Evolutionary conservation across 2,113 vertebrate genomes (phyloP).

Genomic region (Corythornis madagascariensis): DNA sequence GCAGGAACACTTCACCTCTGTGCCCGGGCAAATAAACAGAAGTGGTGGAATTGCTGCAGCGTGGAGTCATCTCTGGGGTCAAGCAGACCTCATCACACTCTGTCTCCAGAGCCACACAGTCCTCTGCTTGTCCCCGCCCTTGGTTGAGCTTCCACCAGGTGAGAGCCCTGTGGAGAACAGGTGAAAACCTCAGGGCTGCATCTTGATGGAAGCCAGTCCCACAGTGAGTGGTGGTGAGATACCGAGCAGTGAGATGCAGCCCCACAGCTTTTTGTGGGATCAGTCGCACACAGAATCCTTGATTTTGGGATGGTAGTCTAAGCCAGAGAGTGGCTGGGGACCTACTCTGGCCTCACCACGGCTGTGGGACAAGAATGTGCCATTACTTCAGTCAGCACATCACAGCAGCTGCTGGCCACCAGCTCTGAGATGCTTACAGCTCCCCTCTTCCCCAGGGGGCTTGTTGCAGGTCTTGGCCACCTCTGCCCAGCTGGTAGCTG

Average conservation of each 20-base stretch:
- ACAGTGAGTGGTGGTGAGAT: not conserved
- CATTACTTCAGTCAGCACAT: not conserved
- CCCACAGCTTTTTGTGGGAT: not conserved
- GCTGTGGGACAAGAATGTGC: not conserved
- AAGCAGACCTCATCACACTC: accelerated
- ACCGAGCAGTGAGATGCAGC: not conserved
- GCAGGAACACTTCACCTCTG: not conserved
- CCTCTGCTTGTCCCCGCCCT: not conserved
- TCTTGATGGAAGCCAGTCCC: not conserved
- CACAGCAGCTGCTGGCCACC: not conserved
- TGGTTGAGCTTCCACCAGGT: not conserved
- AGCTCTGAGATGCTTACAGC: not conserved
- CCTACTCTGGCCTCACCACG: not conserved
- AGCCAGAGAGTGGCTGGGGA: not conserved
- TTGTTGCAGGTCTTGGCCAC: accelerated
- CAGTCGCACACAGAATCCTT: accelerated
- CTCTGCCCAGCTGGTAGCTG: not conserved
- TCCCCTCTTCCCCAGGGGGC: not conserved
- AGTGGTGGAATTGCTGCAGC: not conserved
- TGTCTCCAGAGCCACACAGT: not conserved
- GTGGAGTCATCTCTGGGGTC: not conserved
- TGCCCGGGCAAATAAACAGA: not conserved
- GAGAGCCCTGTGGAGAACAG: not conserved
- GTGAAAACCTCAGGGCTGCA: not conserved
- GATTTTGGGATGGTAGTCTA: not conserved